Evolutionary conservation across 2,797 vertebrate genomes (phyloP).

Genomic region (Melanotaenia maccullochi): DNA sequence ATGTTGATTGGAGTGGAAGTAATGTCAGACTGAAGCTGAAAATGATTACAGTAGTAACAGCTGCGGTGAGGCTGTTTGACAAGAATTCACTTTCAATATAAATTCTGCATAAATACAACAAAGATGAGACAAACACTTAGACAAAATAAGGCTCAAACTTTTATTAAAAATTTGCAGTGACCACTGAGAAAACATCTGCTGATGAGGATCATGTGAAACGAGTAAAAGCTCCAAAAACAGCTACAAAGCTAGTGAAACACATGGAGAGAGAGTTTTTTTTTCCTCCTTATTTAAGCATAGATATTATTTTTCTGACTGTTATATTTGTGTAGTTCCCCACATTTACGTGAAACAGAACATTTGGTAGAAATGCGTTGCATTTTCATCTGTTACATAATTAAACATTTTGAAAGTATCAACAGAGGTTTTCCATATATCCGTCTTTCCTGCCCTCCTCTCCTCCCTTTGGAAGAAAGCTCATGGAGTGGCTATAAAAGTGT

Average conservation of each 20-base stretch:
- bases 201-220: not conserved
- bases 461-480: conserved; percentile 54
- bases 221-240: not conserved
- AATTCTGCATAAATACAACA: not conserved
- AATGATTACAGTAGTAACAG: not conserved
- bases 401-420: conserved; percentile 71
- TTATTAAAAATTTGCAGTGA: not conserved
- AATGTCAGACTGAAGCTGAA: not conserved
- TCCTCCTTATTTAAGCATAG: not conserved
- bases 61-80: not conserved
- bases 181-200: not conserved
- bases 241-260: not conserved
- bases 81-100: not conserved
- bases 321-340: not conserved
- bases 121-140: not conserved
- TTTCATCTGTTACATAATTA: conserved; percentile 76
- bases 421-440: conserved; percentile 63
- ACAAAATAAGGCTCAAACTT: not conserved
- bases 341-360: conserved; percentile 42
- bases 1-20: not conserved
- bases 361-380: conserved; percentile 57
- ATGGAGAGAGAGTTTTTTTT: too few species aligned
- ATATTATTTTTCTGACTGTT: not conserved
- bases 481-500: conserved; percentile 79
- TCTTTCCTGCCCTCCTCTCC: conserved; percentile 15